Conservation (phyloP, 2,113 vertebrate genomes). For the Rhinolophus ferrumequinum region DNA sequence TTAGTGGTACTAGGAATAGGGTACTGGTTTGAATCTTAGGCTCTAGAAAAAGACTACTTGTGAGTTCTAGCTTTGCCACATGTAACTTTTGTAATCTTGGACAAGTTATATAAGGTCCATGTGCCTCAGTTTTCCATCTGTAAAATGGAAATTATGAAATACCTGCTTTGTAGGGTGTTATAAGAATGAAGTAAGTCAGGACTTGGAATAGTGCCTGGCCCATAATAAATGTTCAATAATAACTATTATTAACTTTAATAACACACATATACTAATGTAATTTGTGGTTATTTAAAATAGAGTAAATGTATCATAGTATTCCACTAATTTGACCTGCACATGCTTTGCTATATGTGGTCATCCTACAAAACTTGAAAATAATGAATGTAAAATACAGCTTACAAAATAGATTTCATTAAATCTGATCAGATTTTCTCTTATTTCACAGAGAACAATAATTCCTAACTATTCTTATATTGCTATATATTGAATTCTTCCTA, state of each 20-base stretch:
- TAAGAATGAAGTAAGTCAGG: neutral
- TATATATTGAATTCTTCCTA: neutral
- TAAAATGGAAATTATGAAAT: neutral
- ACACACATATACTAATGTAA: neutral
- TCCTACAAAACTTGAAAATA: slow-evolving; percentile 31
- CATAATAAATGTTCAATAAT: slow-evolving; percentile 3
- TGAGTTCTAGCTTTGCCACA: neutral
- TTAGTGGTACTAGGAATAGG: neutral
- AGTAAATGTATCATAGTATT: slow-evolving; percentile 2
- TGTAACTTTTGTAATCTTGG: neutral
- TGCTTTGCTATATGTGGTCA: neutral
- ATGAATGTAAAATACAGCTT: neutral
- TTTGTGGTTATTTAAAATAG: slow-evolving; percentile 20
- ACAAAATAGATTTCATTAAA: neutral
- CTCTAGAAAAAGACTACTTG: neutral
- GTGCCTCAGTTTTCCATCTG: neutral
- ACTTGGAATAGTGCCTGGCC: neutral
- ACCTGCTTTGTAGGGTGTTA: neutral
- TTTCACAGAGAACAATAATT: slow-evolving; percentile 22
- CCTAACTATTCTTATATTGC: neutral
- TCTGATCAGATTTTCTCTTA: neutral
- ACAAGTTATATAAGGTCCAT: neutral
- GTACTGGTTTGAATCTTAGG: neutral
- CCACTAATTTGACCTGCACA: neutral
- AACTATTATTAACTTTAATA: neutral